Conservation (phyloP, 2,113 vertebrate species). For the Brachypteracias leptosomus region DNA sequence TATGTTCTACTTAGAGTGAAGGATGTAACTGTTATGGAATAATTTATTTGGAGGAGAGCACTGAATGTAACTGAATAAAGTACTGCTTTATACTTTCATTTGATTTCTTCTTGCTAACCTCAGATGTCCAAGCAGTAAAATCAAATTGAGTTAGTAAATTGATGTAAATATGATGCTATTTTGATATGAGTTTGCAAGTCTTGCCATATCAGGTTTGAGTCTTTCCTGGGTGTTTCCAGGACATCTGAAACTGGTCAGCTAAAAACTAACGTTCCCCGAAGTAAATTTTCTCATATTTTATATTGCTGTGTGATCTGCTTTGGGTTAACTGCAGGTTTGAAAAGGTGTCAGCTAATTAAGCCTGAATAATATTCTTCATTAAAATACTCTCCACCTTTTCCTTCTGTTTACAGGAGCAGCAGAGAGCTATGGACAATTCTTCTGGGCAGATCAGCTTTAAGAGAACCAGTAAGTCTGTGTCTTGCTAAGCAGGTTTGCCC, state of each 20-base stretch:
- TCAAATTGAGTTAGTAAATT: not conserved
- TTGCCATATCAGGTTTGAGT: not conserved
- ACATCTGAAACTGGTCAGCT: not conserved
- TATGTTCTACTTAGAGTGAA: not conserved
- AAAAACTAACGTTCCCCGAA: not conserved
- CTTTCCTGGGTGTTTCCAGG: not conserved
- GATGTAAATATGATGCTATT: not conserved
- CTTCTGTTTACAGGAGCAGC: constrained; percentile 83
- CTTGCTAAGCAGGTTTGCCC: not conserved
- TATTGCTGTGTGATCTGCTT: not conserved
- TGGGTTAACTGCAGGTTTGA: not conserved
- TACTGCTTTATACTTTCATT: not conserved
- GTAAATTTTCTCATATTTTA: not conserved
- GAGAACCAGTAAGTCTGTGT: constrained; percentile 85
- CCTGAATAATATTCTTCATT: not conserved
- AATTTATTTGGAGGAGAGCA: not conserved
- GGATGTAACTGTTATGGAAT: not conserved
- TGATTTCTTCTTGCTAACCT: not conserved
- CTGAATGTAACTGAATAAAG: not conserved
- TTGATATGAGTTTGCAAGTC: not conserved
- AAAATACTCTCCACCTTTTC: not conserved
- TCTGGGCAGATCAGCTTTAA: constrained; percentile 89
- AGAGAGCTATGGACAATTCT: constrained; percentile 95
- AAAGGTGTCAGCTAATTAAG: not conserved
- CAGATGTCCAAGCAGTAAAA: not conserved